Evolutionary conservation across 2,888 invertebrate genomes (phyloP), one percentile per base, ranked within the genome.

Genomic region (Minunthozetes semirufus): DNA sequence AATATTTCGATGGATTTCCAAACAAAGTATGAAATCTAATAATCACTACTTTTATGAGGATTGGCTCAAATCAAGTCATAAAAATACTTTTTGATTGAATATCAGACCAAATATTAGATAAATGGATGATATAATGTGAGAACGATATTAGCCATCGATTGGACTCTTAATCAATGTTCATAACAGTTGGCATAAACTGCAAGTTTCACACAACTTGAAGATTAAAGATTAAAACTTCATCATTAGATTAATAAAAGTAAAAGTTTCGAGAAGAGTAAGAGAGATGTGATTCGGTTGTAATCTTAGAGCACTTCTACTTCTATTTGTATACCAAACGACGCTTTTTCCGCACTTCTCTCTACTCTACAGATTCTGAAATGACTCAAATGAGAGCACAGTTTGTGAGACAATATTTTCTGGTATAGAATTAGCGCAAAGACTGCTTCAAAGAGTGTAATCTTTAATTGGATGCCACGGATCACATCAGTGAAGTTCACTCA

Each of bases 401-500:
- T 59, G 19, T 42, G 33, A 33, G 63, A 66, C 42, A 38, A 66
- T 63, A 63, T 59, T 59, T 25, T 56, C 13, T 61, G 29, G 63
- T 15, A 63, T 63, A 33, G 66, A 66, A 66, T 29, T 66, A 29
- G 42, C 22, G 33, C 19, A 66, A 15, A 42, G 38, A 13, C 8
- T 15, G 42, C 15, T 15, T 9, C 33, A 15, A 66, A 29, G 42
- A 66, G 66, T 66, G 66, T 66, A 66, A 38, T 66, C 66, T 66
- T 66, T 66, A 66, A 66, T 66, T 66, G 66, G 33, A 15, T 66
- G 66, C 17, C 8, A 27, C 9, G 66, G 66, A 66, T 66, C 38
- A 42, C 29, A 66, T 66, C 29, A 66, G 19, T 19, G 33, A 11
- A 38, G 29, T 38, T 66, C 66, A 66, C 66, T 66, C 66, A 66